Conservation (phyloP, 2,113 vertebrate genomes). For the Calidris pygmaea region DNA sequence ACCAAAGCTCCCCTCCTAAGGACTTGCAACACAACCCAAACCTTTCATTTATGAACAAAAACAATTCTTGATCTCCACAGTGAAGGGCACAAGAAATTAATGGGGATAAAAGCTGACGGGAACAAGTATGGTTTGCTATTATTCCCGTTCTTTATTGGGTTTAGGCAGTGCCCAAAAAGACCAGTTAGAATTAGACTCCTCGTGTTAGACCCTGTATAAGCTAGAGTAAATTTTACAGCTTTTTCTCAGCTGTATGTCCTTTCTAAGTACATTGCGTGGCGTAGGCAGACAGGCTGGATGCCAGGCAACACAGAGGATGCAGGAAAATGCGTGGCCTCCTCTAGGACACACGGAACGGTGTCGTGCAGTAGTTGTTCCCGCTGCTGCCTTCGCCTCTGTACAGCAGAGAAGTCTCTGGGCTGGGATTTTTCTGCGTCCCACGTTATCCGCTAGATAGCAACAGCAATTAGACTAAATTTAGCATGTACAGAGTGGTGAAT, state of each 20-base stretch:
- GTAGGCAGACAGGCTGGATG: not conserved
- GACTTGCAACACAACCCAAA: not conserved
- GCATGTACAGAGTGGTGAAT: not conserved
- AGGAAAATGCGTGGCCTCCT: not conserved
- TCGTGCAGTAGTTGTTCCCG: not conserved
- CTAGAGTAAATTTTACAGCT: not conserved
- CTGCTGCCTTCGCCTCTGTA: not conserved
- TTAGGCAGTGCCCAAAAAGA: not conserved
- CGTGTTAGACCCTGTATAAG: not conserved
- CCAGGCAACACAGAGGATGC: not conserved
- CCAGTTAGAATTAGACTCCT: not conserved
- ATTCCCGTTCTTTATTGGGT: not conserved
- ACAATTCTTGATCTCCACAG: not conserved
- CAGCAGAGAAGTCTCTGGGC: not conserved
- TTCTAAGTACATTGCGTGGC: not conserved
- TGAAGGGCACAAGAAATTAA: not conserved
- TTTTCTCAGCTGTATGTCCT: not conserved
- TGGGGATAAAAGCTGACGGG: not conserved
- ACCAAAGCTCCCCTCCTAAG: not conserved
- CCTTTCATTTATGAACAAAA: not conserved
- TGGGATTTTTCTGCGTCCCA: not conserved
- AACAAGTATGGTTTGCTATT: not conserved
- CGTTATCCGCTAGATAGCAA: not conserved
- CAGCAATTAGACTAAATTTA: conserved; percentile 28
- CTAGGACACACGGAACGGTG: not conserved